These are phyloP conservation scores for Gymnogyps californianus DNA, from an alignment of 2,113 vertebrate species.

Conservation along the genomic window DNA sequence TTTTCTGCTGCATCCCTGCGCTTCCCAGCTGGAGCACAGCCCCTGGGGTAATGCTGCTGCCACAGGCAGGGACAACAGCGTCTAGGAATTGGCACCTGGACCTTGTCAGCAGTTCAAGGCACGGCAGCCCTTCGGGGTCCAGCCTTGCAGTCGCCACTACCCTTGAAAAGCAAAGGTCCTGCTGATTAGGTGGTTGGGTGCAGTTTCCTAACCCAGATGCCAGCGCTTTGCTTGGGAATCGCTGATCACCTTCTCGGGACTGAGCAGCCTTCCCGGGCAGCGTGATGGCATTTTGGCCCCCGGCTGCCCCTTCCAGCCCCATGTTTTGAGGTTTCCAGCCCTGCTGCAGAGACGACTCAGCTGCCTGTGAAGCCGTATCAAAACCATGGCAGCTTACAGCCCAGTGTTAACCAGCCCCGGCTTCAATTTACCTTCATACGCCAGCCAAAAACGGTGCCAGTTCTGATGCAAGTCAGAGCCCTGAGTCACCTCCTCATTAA, in stretches of 20 bases:
- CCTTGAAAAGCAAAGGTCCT: not conserved
- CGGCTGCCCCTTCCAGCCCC: not conserved
- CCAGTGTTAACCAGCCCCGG: not conserved
- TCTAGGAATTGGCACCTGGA: not conserved
- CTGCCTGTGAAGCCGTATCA: not conserved
- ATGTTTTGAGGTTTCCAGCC: rapidly evolving
- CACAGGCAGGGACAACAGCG: not conserved
- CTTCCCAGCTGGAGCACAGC: not conserved
- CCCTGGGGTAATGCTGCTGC: not conserved
- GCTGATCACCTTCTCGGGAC: rapidly evolving
- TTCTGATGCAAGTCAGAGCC: not conserved
- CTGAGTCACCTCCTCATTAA: not conserved
- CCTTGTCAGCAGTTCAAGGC: not conserved
- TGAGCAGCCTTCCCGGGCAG: rapidly evolving
- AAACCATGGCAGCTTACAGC: not conserved
- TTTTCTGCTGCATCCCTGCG: not conserved
- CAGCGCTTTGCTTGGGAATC: rapidly evolving
- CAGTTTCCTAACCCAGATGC: rapidly evolving
- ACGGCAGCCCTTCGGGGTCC: rapidly evolving
- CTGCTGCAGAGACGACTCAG: rapidly evolving
- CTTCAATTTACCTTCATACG: not conserved
- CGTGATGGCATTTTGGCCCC: rapidly evolving
- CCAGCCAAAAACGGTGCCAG: not conserved
- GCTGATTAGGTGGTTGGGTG: no score
- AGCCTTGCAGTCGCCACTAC: not conserved